Percentiles rank a stretch among this genome's conserved stretches.
Evolutionary conservation across 2,888 invertebrate genomes (phyloP).

Genomic region (Drosophila tanythrix): DNA sequence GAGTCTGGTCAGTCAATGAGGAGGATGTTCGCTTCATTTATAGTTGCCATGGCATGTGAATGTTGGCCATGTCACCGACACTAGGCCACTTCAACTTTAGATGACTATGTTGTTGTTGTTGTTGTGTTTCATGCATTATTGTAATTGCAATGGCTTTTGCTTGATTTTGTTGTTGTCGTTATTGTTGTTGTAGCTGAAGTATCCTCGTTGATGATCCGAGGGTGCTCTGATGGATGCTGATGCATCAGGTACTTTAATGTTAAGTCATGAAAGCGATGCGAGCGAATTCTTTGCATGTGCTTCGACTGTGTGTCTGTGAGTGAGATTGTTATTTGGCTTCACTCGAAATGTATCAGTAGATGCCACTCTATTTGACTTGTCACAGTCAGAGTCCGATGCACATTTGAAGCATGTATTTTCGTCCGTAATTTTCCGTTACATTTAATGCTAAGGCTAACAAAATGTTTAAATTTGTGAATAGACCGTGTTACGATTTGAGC

Average conservation of each 20-base stretch:
- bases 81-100: conserved; percentile 45
- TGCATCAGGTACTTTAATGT: conserved; percentile 57
- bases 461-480: neutral
- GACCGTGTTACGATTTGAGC: neutral
- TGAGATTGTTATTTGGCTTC: neutral
- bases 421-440: neutral
- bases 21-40: conserved; percentile 56
- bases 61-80: conserved; percentile 43
- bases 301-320: conserved; percentile 4
- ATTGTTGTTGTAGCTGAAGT: conserved; percentile 32
- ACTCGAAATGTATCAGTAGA: conserved; percentile 9
- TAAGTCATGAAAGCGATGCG: conserved; percentile 49
- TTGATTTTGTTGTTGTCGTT: conserved; percentile 18
- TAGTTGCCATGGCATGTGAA: conserved; percentile 48
- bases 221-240: conserved; percentile 60
- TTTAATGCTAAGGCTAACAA: neutral
- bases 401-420: conserved; percentile 1
- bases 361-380: conserved; percentile 22
- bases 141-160: conserved; percentile 55
- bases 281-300: conserved; percentile 22
- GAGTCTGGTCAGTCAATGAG: conserved; percentile 34
- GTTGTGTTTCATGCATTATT: conserved; percentile 55
- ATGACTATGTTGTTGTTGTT: conserved; percentile 36
- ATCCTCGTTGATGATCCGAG: conserved; percentile 55
- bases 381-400: conserved; percentile 20